These are phyloP conservation scores for Brachionus angularis DNA, from an alignment of 1,140 invertebrate species.

Conservation along the genomic window DNA sequence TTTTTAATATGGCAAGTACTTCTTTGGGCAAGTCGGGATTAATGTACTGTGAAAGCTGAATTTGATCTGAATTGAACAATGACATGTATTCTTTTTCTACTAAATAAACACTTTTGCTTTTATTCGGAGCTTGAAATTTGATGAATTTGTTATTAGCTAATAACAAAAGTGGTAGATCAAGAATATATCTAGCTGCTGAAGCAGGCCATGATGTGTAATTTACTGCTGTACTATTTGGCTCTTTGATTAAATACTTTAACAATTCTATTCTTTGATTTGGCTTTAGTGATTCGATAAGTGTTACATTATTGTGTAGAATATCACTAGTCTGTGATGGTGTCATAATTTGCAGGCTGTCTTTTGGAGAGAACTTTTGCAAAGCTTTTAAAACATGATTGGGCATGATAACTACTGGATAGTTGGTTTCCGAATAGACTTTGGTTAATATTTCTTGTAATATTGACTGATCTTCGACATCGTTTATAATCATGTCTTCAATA, in stretches of 20 bases:
- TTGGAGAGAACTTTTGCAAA: conserved; percentile 1
- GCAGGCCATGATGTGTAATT: background rate
- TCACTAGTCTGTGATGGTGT: conserved; percentile 34
- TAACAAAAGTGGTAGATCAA: conserved; percentile 32
- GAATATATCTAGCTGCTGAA: conserved; percentile 24
- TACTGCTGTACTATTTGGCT: background rate
- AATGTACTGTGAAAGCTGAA: conserved; percentile 5
- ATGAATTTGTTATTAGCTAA: conserved; percentile 40
- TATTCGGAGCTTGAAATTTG: conserved; percentile 36
- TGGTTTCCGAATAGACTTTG: conserved; percentile 34
- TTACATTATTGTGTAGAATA: conserved; percentile 31
- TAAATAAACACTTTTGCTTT: conserved; percentile 17
- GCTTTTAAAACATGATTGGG: conserved; percentile 39
- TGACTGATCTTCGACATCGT: conserved; percentile 16
- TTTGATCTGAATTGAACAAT: conserved; percentile 17
- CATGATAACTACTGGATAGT: conserved; percentile 38
- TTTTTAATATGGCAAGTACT: conserved; percentile 19
- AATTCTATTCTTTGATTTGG: conserved; percentile 34
- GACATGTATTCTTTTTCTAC: conserved; percentile 38
- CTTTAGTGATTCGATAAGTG: conserved; percentile 12
- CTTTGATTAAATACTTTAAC: conserved; percentile 25
- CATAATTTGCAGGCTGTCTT: conserved; percentile 41
- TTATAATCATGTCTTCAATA: conserved; percentile 44
- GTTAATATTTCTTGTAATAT: conserved; percentile 35
- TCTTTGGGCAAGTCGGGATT: conserved; percentile 41